A percentile compares a stretch with the other conserved stretches of the same genome.
phyloP scores from a whole-genome alignment of 2,888 invertebrate genomes.

The Hyppa rectilinea region DNA sequence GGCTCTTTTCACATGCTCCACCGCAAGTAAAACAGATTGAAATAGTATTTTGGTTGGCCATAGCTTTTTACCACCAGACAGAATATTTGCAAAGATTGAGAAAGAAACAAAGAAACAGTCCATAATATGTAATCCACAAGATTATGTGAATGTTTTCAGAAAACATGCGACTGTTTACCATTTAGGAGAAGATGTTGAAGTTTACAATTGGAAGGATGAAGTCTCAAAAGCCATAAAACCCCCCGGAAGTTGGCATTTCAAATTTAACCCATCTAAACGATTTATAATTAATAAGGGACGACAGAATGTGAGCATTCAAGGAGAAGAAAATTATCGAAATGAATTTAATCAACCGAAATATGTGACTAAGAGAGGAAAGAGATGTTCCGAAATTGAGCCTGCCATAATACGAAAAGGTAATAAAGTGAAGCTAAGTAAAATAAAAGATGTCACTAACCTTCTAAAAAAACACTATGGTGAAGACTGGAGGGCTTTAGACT shows the following conservation, averaged over 20 bases:
- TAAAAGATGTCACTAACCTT: constrained; percentile 56
- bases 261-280: constrained; percentile 7
- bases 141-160: constrained; percentile 19
- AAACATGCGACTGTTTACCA: constrained; percentile 17
- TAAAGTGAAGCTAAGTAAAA: constrained; percentile 53
- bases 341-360: constrained; percentile 43
- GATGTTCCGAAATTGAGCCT: constrained; percentile 44
- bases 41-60: constrained; percentile 9
- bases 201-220: constrained; percentile 16
- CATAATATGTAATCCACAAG: constrained; percentile 18
- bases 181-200: constrained; percentile 14
- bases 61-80: constrained; percentile 7
- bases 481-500: constrained; percentile 54
- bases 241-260: constrained; percentile 4
- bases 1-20: constrained; percentile 8
- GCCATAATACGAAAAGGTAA: constrained; percentile 49
- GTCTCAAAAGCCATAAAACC: constrained; percentile 16
- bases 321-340: background rate
- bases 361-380: constrained; percentile 51
- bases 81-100: constrained; percentile 13
- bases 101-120: background rate
- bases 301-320: background rate
- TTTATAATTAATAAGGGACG: background rate
- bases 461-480: constrained; percentile 60
- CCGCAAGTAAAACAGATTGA: constrained; percentile 11